These are phyloP conservation scores for Ursus arctos DNA, from an alignment of 2,113 vertebrate species.

Conservation along the genomic window DNA sequence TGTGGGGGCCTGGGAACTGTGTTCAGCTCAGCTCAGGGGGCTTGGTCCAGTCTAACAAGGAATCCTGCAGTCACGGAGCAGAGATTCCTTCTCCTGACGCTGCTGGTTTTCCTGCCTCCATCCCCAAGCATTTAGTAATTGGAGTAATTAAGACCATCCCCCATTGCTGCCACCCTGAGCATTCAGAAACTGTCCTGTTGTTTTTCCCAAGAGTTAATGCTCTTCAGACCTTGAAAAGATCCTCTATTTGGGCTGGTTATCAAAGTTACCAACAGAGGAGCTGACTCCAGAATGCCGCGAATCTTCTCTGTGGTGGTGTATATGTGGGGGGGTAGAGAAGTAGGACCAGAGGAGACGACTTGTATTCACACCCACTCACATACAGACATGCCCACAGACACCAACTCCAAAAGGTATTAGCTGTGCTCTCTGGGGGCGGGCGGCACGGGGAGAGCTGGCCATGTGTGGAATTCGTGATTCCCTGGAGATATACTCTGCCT, in stretches of 20 bases:
- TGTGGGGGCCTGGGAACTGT: not conserved
- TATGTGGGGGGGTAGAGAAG: too few species aligned
- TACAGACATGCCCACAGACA: not conserved
- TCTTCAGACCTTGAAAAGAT: constrained; percentile 29
- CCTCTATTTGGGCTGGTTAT: not conserved
- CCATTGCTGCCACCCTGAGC: not conserved
- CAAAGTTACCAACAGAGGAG: not conserved
- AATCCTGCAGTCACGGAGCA: not conserved
- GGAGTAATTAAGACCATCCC: not conserved
- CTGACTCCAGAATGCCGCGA: not conserved
- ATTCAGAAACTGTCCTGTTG: not conserved
- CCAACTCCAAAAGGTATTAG: not conserved
- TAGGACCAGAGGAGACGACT: not conserved
- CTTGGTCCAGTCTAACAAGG: not conserved
- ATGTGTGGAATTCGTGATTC: not conserved
- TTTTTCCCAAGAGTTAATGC: constrained; percentile 37
- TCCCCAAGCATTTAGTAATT: not conserved
- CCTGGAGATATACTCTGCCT: not conserved
- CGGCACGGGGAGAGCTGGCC: not conserved
- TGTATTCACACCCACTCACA: not conserved
- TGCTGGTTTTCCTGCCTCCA: not conserved
- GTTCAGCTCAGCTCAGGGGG: not conserved
- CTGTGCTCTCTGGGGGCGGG: not conserved
- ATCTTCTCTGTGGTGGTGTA: not conserved
- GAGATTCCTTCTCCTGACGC: not conserved